Evolutionary conservation across 1,140 invertebrate genomes (phyloP), one percentile per base, ranked within the genome.

Genomic region (Bombus vancouverensis): DNA sequence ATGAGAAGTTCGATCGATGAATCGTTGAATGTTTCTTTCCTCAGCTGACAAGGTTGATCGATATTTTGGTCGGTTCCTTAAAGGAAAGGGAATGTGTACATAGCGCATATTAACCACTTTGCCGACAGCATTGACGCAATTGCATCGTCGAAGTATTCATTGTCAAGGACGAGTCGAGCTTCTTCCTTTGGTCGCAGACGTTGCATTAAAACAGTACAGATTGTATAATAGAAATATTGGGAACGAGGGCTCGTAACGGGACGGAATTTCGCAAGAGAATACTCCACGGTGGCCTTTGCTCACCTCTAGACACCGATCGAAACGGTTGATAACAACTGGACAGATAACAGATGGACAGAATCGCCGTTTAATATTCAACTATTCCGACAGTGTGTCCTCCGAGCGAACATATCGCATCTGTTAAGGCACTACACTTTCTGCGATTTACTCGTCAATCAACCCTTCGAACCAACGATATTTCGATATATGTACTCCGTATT

Each of bases 51-150:
- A 22, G 15, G 4, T 22, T 8, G 42, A 82, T 75, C 72, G 81
- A 66, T 76, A 66, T 76, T 76, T 83, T 66, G 32, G 59, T n/a
- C 15, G 32, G 12, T 70, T 72, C 53, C 39, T 80, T 62, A 37
- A 59, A 84, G 42, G 53, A 32, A 71, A 53, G 77, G 25, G 65
- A 71, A 79, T 34, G 76, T 44, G 65, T 68, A 32, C 65, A 39
- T 4, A 18, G 65, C 68, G 75, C 75, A 79, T 84, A 84, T 76
- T 79, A 79, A 84, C 70, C 81, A 75, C 53, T 84, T 57, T 79
- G 39, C 22, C 28, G 39, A 57, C 53, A 39, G 83, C 76, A 84
- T 80, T 72, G 83, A 84, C 83, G 83, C 83, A 80, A 79, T 72
- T 84, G 83, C 76, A 72, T 28, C 53, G 75, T 37, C 66, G 1